phyloP scores from a whole-genome alignment of 1,140 invertebrate genomes.

The Brachionus manjavacas region DNA sequence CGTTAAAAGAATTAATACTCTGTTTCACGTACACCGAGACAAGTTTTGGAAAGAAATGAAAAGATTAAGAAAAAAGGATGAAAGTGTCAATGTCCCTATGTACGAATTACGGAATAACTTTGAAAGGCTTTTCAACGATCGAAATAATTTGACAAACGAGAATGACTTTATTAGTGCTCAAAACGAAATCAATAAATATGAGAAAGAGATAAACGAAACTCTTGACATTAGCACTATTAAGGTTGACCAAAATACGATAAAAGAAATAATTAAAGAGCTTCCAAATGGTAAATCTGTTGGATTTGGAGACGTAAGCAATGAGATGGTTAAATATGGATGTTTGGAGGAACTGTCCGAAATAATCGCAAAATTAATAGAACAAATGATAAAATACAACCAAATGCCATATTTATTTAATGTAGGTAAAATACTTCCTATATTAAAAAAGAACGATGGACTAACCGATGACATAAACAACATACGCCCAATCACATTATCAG shows the following conservation, averaged over 20 bases:
- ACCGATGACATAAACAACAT: neutral
- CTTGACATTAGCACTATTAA: neutral
- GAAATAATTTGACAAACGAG: neutral
- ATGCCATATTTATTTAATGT: neutral
- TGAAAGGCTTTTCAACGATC: neutral
- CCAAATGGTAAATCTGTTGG: neutral
- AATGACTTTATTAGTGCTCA: neutral
- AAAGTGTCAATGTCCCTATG: neutral
- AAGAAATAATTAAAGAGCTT: neutral
- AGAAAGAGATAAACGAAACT: neutral
- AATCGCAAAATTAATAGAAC: neutral
- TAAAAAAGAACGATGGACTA: neutral
- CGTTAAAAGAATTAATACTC: neutral
- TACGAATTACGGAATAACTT: neutral
- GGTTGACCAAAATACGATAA: neutral
- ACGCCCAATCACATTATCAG: neutral
- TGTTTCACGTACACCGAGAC: neutral
- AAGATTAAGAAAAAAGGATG: neutral
- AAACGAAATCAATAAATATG: neutral
- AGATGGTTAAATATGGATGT: neutral
- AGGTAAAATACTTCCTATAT: neutral
- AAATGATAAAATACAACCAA: neutral
- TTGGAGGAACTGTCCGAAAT: neutral
- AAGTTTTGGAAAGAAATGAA: neutral
- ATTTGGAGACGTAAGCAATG: neutral